phyloP scores from a whole-genome alignment of 2,888 invertebrate genomes.

The Acleris holmiana region DNA sequence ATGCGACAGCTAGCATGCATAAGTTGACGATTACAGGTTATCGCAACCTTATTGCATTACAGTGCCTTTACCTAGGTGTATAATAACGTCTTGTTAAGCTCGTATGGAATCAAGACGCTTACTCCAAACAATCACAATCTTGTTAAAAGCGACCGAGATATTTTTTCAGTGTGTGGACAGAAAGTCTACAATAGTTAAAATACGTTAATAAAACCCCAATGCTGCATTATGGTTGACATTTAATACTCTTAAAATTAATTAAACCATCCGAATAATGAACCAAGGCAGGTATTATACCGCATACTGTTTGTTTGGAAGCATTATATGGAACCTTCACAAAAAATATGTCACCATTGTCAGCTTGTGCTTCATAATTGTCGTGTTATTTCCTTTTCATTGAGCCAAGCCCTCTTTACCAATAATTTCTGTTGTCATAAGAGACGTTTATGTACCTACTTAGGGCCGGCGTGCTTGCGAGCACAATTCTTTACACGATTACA shows the following conservation, averaged over 20 bases:
- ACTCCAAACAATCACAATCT: too few relatives aligned
- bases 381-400: slow-evolving; percentile 77
- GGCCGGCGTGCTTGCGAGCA: slow-evolving; percentile 39
- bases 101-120: too few relatives aligned
- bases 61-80: too few relatives aligned
- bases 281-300: slow-evolving; percentile 45
- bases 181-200: background rate
- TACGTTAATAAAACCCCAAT: slow-evolving; percentile 1
- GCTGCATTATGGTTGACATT: slow-evolving; percentile 33
- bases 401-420: slow-evolving; percentile 61
- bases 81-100: too few relatives aligned
- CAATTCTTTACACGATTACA: slow-evolving; percentile 10
- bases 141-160: too few relatives aligned
- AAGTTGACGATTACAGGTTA: too few relatives aligned
- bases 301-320: slow-evolving; percentile 60
- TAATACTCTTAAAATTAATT: slow-evolving; percentile 56
- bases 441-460: slow-evolving; percentile 53
- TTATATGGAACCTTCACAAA: slow-evolving; percentile 62
- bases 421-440: slow-evolving; percentile 72
- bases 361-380: slow-evolving; percentile 75
- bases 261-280: slow-evolving; percentile 55
- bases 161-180: too few relatives aligned
- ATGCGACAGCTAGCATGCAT: too few relatives aligned
- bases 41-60: too few relatives aligned
- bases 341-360: slow-evolving; percentile 74